Base-by-base conservation (phyloP, 2,113 vertebrate species). In the Hydrolagus affinis region DNA sequence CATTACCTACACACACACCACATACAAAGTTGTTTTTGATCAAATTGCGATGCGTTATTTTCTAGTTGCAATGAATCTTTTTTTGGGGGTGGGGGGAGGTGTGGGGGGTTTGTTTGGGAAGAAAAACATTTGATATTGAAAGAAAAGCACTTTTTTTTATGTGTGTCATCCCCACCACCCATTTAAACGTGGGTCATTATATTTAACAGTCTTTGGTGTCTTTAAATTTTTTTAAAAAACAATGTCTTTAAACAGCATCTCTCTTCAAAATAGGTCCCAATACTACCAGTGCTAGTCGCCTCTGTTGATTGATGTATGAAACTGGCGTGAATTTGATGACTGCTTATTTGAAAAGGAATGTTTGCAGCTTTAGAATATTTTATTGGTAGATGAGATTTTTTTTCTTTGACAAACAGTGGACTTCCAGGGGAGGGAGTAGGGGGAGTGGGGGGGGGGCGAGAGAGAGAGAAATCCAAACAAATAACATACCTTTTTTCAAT, bases 401-500 rank as follows among this genome's bases (percentile, higher is more conserved):
- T 30, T 83, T 30, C 57, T 44, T 83, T 66, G 60, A 30, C 12
- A 4, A 0, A 62, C 25, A 19, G 25, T 68, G 25, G 66, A 83
- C 64, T 83, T 25, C 62, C 17, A 30, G 2, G n/a, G 15, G 66
- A 83, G 4, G 21, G 62, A 62, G 25, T 9, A n/a, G 66, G 23
- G 25, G n/a, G n/a, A n/a, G 44, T 3, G 44, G 44, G 44, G 44
- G 44, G 44, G 44, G 44, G 44, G 44, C 2, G 44, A 6, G 44
- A 44, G 2, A 44, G 2, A 44, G 2, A 83, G 28, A 17, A 30
- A 59, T 21, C 59, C 62, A 30, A 14, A 17, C 10, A 44, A 66
- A 21, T 66, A 32, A 66, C 21, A 66, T 9, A 11, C 66, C 3
- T 21, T 83, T n/a, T 89, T 88, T 88, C 86, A 88, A 91, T 74